A percentile compares a stretch with the other conserved stretches of the same genome.
Evolutionary conservation across 2,113 vertebrate genomes (phyloP).

Genomic region (Mobula hypostoma): DNA sequence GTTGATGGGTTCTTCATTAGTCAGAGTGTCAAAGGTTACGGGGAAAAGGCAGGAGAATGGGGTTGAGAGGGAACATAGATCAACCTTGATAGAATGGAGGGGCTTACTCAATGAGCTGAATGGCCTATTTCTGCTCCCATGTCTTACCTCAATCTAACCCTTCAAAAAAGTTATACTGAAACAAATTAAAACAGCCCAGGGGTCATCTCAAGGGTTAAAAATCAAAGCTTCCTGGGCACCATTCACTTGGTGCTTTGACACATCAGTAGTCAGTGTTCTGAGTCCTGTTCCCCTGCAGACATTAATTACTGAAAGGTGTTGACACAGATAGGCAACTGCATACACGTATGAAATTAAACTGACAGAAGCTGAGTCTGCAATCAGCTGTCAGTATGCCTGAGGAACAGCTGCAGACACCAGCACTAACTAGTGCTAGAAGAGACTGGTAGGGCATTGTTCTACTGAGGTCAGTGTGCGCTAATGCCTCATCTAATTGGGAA

Average conservation of each 20-base stretch:
- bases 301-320: background rate
- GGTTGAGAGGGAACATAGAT: no score
- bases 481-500: background rate
- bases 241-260: background rate
- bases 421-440: background rate
- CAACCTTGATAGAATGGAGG: no score
- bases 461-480: background rate
- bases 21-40: no score
- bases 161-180: background rate
- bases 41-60: no score
- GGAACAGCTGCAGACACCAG: background rate
- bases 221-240: background rate
- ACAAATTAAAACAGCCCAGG: no score
- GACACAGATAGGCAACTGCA: conserved; percentile 6
- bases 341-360: background rate
- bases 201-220: background rate
- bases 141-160: background rate
- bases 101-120: no score
- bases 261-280: background rate
- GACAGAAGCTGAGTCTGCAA: background rate
- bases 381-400: background rate
- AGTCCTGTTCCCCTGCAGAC: background rate
- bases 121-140: no score
- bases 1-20: no score
- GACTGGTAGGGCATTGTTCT: background rate